A percentile compares a stretch with the other conserved stretches of the same genome.
Evolutionary conservation across 2,113 vertebrate genomes (phyloP).

Genomic region (Ameiurus melas): DNA sequence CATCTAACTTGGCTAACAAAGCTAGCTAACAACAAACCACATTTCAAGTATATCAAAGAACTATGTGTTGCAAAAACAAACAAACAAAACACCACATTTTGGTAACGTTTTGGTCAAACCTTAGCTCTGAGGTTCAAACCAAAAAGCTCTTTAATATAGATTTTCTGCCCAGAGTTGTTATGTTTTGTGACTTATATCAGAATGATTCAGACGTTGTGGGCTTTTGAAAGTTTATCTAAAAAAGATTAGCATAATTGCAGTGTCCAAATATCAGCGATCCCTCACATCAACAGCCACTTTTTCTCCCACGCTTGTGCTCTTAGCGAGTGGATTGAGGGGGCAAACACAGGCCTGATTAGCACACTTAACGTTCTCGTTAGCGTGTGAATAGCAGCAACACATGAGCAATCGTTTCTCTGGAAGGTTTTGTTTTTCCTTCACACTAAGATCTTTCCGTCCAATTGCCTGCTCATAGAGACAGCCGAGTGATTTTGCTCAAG

Average conservation of each 20-base stretch:
- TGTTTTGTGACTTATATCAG: background rate
- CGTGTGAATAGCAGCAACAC: conserved; percentile 33
- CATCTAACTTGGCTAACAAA: background rate
- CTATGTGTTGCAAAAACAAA: background rate
- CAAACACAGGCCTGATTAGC: background rate
- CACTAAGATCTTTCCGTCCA: background rate
- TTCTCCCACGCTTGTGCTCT: background rate
- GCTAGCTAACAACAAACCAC: background rate
- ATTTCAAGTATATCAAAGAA: background rate
- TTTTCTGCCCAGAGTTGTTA: background rate
- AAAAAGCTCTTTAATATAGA: background rate
- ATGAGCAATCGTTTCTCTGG: background rate
- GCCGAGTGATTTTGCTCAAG: conserved; percentile 42
- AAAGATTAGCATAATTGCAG: background rate
- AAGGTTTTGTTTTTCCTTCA: background rate
- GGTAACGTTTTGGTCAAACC: background rate
- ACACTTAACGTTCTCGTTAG: conserved; percentile 32
- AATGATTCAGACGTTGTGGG: background rate
- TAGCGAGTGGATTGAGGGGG: background rate
- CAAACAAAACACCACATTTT: too few relatives aligned
- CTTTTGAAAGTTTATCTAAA: background rate
- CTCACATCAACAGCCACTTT: background rate
- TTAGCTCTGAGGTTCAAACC: background rate
- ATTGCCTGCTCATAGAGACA: background rate
- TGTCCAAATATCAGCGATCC: background rate